Base-by-base conservation (phyloP, 2,797 vertebrate species). In the Todus mexicanus region DNA sequence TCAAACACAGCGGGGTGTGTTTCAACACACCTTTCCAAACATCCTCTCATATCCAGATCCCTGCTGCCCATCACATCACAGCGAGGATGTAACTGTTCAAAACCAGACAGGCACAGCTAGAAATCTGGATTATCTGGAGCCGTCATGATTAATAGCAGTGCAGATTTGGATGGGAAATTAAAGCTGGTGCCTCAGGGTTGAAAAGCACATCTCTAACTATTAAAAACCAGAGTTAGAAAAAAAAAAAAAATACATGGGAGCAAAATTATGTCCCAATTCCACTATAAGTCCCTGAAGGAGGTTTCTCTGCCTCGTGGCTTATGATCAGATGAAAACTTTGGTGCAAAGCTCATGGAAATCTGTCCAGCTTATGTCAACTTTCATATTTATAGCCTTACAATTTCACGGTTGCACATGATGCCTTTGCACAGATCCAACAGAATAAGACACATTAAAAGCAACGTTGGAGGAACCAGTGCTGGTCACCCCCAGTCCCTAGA, bases 171-270 rank as follows among this genome's bases (percentile, higher is more conserved):
- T 0, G 10, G 69, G 81, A 94, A 92, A 88, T 89, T 84, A 93
- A 86, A 94, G 23, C 15, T 15, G 26, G 50, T 42, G 90, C 70
- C 84, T 89, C 9, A 2, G 57, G 78, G 84, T 47, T 65, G 29
- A 84, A n/a, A n/a, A 89, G 37, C 21, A 90, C 38, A 42, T 73
- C 75, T 79, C 75, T 37, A 74, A 80, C 70, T 89, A 76, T 72
- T 73, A 83, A 64, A 87, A 89, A 70, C 4, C 43, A 70, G 50
- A 74, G 12, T 12, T 12, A 70, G 18, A 47, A 23, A 16, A 31
- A 15, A n/a, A 54, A n/a, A 43, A 23, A 25, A 64, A 18, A 9
- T 1, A 80, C 1, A 6, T 1, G 9, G 31, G 38, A 78, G 59
- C 3, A 83, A 87, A 90, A 95, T 70, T 37, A 38, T 75, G 38